Conservation (phyloP, 37 sponge, comb jelly and placozoan species). For the Aplysina aerophoba region DNA sequence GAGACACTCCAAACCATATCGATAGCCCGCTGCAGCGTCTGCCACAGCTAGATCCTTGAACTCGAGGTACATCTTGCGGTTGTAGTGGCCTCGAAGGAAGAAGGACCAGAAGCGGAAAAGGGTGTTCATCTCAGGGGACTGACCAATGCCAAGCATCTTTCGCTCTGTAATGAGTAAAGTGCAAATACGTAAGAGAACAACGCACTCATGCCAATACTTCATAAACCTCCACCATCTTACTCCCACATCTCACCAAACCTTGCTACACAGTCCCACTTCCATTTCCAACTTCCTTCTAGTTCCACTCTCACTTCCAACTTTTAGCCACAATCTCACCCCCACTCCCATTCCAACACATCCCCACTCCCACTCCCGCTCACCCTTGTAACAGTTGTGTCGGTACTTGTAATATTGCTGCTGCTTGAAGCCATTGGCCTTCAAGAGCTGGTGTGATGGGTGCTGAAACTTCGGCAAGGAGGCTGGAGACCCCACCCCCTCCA, state of each 20-base stretch:
- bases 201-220: neutral
- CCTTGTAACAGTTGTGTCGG: constrained; percentile 89
- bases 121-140: constrained; percentile 98
- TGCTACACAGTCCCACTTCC: too few species aligned
- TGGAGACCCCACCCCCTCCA: constrained; percentile 60
- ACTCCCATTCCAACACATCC: neutral
- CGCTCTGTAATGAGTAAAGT: constrained; percentile 70
- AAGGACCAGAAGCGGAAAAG: constrained; percentile 99
- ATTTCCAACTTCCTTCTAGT: too few species aligned
- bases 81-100: constrained; percentile 96
- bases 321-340: too few species aligned
- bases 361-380: constrained; percentile 34
- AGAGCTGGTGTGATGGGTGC: constrained; percentile 96
- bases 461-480: constrained; percentile 95
- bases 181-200: too few species aligned
- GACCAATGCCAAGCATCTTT: constrained; percentile 77
- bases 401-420: constrained; percentile 95
- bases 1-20: constrained; percentile 99
- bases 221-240: neutral
- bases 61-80: constrained; percentile 99
- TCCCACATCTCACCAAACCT: neutral
- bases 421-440: constrained; percentile 98
- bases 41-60: constrained; percentile 84
- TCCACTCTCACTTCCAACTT: too few species aligned
- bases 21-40: constrained; percentile 80